Percentiles rank a stretch among this genome's conserved stretches.
phyloP scores from a whole-genome alignment of 2,797 vertebrate genomes.

The Bufotes viridis region DNA sequence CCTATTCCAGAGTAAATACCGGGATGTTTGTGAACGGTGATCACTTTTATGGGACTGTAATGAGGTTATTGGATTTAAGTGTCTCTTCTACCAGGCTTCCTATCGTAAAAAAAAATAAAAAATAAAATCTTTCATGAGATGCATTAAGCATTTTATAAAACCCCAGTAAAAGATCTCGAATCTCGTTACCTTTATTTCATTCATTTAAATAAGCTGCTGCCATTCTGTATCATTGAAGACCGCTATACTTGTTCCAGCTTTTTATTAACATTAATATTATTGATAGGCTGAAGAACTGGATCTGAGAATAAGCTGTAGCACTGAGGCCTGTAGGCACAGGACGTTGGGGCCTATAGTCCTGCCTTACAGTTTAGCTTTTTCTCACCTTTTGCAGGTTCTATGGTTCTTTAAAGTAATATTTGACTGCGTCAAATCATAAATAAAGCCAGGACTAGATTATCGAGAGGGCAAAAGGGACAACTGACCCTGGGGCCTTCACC shows the following conservation, averaged over 20 bases:
- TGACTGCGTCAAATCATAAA: background rate
- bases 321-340: background rate
- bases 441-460: background rate
- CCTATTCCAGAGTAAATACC: conserved; percentile 37
- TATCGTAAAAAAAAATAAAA: conserved; percentile 1
- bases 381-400: background rate
- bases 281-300: background rate
- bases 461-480: background rate
- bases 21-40: conserved; percentile 22
- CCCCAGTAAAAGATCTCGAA: background rate
- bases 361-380: background rate
- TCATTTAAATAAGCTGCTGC: too few relatives aligned
- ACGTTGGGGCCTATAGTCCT: background rate
- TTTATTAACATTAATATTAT: background rate
- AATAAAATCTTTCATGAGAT: background rate
- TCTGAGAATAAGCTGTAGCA: background rate
- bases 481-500: background rate
- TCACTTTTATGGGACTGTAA: conserved; percentile 43
- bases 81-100: conserved; percentile 9
- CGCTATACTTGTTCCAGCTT: too few relatives aligned
- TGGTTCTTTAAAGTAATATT: background rate
- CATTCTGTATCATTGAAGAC: too few relatives aligned
- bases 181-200: background rate
- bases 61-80: conserved; percentile 42
- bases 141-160: conserved; percentile 22